Percentiles rank a stretch among this genome's conserved stretches.
These are phyloP conservation scores for Drosophila diplacantha DNA, from an alignment of 2,888 invertebrate species.

Conservation along the genomic window DNA sequence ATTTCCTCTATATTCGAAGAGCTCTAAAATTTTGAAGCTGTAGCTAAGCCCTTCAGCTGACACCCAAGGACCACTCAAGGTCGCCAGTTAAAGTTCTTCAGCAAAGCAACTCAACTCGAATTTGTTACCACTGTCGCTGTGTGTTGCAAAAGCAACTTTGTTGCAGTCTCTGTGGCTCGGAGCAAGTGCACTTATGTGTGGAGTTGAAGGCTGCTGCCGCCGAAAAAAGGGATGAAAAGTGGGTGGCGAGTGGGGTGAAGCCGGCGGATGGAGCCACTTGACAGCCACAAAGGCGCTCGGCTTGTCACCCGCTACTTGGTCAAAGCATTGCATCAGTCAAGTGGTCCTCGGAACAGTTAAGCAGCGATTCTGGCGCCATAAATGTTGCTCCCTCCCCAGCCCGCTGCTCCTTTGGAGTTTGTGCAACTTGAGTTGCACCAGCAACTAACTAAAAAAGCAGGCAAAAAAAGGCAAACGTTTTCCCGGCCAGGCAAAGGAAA, in stretches of 20 bases:
- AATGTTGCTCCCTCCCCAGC: conserved; percentile 51
- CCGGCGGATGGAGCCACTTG: conserved; percentile 51
- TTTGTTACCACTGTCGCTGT: conserved; percentile 34
- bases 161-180: conserved; percentile 35
- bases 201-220: conserved; percentile 51
- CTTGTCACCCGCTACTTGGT: conserved; percentile 71
- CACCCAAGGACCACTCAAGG: conserved; percentile 30
- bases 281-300: conserved; percentile 68
- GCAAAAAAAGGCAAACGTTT: conserved; percentile 50
- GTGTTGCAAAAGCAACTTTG: conserved; percentile 37
- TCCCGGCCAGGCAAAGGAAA: conserved; percentile 16
- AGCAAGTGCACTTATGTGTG: conserved; percentile 64
- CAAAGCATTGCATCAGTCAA: conserved; percentile 63
- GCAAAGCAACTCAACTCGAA: not conserved
- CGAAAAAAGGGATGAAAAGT: conserved; percentile 35
- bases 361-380: conserved; percentile 60
- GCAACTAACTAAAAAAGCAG: conserved; percentile 10
- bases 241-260: not conserved
- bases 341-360: conserved; percentile 68
- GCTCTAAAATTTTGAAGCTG: not conserved
- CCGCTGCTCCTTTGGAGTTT: conserved; percentile 22
- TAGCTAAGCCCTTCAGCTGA: conserved; percentile 6
- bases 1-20: not conserved
- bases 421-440: conserved; percentile 28
- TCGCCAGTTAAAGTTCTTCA: conserved; percentile 27